A percentile compares a stretch with the other conserved stretches of the same genome.
phyloP scores from a whole-genome alignment of 2,113 vertebrate genomes.

The Colossoma macropomum region DNA sequence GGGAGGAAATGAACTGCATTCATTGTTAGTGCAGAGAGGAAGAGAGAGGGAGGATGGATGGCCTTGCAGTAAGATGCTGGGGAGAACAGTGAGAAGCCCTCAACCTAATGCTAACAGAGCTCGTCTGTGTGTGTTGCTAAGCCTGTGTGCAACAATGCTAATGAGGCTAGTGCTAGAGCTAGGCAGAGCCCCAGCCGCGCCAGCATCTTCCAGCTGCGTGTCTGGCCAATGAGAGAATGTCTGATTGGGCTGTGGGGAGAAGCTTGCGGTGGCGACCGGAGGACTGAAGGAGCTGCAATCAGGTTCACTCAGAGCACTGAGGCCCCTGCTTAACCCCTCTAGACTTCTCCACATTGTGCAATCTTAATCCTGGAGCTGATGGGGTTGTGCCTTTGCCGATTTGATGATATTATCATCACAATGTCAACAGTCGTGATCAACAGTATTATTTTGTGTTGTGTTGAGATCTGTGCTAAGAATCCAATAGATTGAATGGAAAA shows the following conservation, averaged over 20 bases:
- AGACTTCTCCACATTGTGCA: background rate
- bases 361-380: background rate
- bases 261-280: background rate
- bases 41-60: slow-evolving; percentile 14
- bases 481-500: too few relatives aligned
- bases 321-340: background rate
- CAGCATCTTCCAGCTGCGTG: slow-evolving; percentile 49
- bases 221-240: slow-evolving; percentile 35
- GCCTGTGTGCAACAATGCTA: slow-evolving; percentile 51
- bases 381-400: too few relatives aligned
- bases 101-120: slow-evolving; percentile 41
- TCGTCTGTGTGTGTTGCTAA: slow-evolving; percentile 38
- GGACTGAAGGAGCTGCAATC: background rate
- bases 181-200: slow-evolving; percentile 12
- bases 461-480: too few relatives aligned
- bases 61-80: slow-evolving; percentile 27
- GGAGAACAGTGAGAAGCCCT: slow-evolving; percentile 46
- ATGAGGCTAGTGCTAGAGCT: slow-evolving; percentile 47
- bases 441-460: too few relatives aligned
- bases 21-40: slow-evolving; percentile 31
- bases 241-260: slow-evolving; percentile 35
- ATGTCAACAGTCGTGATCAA: too few relatives aligned
- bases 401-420: too few relatives aligned
- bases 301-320: background rate
- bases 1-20: slow-evolving; percentile 37